Conservation (phyloP, 2,113 vertebrate genomes). For the Labeo rohita region DNA sequence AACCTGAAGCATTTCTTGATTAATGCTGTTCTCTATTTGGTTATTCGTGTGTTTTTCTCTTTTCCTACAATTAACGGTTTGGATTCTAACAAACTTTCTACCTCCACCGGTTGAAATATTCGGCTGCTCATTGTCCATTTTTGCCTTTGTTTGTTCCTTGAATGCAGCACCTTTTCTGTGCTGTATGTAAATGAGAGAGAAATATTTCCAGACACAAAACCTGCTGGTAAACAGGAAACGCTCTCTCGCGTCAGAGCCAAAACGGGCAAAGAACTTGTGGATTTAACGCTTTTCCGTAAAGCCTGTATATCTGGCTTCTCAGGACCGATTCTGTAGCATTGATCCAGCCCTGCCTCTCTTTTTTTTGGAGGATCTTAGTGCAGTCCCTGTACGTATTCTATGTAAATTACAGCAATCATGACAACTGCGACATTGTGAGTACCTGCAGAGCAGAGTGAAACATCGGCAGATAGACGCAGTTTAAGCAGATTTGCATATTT, state of each 20-base stretch:
- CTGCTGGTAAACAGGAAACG: constrained; percentile 32
- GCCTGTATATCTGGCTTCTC: constrained; percentile 48
- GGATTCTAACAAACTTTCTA: background rate
- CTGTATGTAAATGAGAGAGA: constrained; percentile 45
- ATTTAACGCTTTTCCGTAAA: constrained; percentile 47
- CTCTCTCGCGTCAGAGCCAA: background rate
- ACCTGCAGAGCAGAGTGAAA: constrained; percentile 52
- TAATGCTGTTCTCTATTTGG: constrained; percentile 38
- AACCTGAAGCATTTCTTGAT: constrained; percentile 66
- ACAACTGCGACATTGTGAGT: constrained; percentile 55
- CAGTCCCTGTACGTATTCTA: constrained; percentile 52
- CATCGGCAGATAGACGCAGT: constrained; percentile 55
- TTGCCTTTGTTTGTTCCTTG: constrained; percentile 15
- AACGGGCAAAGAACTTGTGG: constrained; percentile 24
- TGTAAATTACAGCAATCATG: constrained; percentile 61
- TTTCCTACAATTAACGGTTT: background rate
- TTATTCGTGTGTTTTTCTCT: background rate
- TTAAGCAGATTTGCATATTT: constrained; percentile 63
- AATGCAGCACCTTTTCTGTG: constrained; percentile 23
- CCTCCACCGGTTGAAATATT: background rate
- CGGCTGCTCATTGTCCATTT: background rate
- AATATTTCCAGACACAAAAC: constrained; percentile 34
- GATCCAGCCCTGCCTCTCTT: constrained; percentile 38
- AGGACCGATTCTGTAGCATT: constrained; percentile 42
- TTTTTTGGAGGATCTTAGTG: constrained; percentile 50